Percentiles rank a stretch among this genome's conserved stretches.
Conservation (phyloP, 2,113 vertebrate genomes). For the Ptyas mucosa region DNA sequence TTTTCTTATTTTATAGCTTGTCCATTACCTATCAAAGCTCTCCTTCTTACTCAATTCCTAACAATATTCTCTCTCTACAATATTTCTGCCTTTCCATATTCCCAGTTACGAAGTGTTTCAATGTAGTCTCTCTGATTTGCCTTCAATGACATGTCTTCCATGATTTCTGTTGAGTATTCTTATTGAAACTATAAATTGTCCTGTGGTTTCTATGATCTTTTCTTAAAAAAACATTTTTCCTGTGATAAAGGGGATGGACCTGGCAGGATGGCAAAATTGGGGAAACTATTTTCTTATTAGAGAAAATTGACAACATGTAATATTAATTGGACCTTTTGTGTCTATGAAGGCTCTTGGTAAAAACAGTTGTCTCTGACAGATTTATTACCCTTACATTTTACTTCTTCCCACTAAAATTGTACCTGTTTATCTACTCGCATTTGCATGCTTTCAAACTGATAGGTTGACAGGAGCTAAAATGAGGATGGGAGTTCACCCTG, state of each 20-base stretch:
- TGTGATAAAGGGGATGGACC: neutral
- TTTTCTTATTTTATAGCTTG: neutral
- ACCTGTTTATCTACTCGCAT: neutral
- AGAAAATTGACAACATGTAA: neutral
- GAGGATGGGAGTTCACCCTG: neutral
- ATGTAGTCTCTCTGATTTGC: neutral
- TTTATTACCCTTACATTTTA: neutral
- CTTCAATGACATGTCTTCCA: neutral
- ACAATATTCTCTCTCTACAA: neutral
- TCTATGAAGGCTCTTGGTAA: neutral
- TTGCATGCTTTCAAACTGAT: neutral
- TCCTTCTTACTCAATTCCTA: neutral
- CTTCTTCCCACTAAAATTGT: neutral
- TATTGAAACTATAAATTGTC: neutral
- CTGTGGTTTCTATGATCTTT: neutral
- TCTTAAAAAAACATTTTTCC: neutral
- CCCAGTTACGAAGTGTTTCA: neutral
- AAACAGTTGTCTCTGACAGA: neutral
- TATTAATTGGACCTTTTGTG: neutral
- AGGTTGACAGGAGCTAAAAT: neutral
- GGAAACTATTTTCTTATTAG: neutral
- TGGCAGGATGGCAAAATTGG: neutral
- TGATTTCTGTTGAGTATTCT: neutral
- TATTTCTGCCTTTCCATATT: neutral
- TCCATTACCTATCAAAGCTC: neutral